phyloP scores from a whole-genome alignment of 2,888 invertebrate species.

The Drosophila putrida region DNA sequence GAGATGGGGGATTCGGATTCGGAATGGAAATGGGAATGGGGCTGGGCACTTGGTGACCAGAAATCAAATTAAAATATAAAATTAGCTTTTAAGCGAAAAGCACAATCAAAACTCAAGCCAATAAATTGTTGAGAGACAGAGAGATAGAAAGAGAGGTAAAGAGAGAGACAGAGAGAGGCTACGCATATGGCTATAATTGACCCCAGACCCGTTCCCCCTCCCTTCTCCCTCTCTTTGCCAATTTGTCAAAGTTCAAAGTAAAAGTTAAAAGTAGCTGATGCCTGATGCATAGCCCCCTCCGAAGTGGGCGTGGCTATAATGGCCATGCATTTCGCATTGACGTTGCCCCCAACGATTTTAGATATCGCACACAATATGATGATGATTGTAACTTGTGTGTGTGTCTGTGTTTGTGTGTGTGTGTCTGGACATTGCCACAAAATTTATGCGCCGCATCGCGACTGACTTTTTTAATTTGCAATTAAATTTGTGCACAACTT shows the following conservation, averaged over 20 bases:
- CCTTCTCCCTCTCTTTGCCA: not conserved
- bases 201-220: not conserved
- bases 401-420: no score
- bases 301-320: conserved; percentile 37
- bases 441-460: conserved; percentile 51
- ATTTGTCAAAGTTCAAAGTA: conserved; percentile 64
- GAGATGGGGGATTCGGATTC: no score
- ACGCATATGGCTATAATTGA: conserved; percentile 33
- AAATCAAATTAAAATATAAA: conserved; percentile 65
- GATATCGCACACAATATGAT: conserved; percentile 48
- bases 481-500: conserved; percentile 50
- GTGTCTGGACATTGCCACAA: conserved; percentile 17
- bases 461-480: conserved; percentile 58
- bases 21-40: no score
- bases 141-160: no score
- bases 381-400: not conserved
- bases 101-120: conserved; percentile 37
- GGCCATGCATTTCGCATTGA: conserved; percentile 60
- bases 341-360: conserved; percentile 22
- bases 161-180: conserved; percentile 9
- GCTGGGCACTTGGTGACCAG: conserved; percentile 45
- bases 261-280: conserved; percentile 50
- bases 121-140: conserved; percentile 39
- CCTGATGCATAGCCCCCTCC: conserved; percentile 12
- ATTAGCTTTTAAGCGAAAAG: conserved; percentile 34